These are phyloP conservation scores for Takifugu flavidus DNA, from an alignment of 2,113 vertebrate genomes.

Conservation along the genomic window DNA sequence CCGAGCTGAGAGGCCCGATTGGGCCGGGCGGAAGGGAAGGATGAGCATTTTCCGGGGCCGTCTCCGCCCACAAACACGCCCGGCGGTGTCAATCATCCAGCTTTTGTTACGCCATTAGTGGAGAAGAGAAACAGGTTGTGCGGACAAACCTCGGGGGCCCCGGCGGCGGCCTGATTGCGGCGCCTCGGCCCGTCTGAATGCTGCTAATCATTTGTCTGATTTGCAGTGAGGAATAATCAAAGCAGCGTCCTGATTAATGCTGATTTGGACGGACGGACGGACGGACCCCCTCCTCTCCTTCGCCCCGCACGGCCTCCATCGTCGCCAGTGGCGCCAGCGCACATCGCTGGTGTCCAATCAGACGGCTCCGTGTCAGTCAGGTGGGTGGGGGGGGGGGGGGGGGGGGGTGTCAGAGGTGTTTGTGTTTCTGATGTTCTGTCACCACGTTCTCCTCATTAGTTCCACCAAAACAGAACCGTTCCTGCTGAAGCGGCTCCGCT, in stretches of 20 bases:
- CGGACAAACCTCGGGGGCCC: conserved; percentile 39
- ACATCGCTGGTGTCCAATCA: conserved; percentile 82
- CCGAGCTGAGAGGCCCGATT: neutral
- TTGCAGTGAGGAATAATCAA: conserved; percentile 79
- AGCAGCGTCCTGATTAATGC: conserved; percentile 91
- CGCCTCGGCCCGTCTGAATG: conserved; percentile 77
- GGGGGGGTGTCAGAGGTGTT: no score
- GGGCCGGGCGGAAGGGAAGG: neutral
- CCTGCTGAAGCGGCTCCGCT: no score
- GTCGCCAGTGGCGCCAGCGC: conserved; percentile 59
- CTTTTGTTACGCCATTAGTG: conserved; percentile 86
- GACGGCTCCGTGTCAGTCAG: conserved; percentile 35
- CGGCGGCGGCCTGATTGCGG: conserved; percentile 57
- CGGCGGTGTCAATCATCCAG: conserved; percentile 58
- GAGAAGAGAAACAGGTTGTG: conserved; percentile 52
- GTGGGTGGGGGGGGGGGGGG: neutral
- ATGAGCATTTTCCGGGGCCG: neutral
- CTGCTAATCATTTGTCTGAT: conserved; percentile 80
- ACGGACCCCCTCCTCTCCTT: conserved; percentile 1
- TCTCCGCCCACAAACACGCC: conserved; percentile 4
- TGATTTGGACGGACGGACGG: conserved; percentile 80
- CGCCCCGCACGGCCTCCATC: conserved; percentile 20
- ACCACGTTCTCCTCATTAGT: no score
- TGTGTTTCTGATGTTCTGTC: no score
- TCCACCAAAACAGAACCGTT: no score